Percentiles rank a stretch among this genome's conserved stretches.
Evolutionary conservation across 2,113 vertebrate genomes (phyloP).

Genomic region (zebrafish (Danio rerio)): DNA sequence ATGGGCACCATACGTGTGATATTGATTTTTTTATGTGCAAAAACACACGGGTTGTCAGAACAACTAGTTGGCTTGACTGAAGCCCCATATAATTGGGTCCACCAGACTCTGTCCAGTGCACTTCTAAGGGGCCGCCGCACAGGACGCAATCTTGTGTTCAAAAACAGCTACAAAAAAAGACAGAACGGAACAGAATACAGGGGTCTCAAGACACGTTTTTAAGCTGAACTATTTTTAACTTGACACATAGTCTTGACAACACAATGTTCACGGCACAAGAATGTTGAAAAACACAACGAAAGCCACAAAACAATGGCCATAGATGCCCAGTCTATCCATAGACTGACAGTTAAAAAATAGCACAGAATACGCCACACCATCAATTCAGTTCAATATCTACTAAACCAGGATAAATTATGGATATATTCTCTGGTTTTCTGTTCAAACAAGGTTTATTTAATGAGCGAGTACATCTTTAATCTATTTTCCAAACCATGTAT

Average conservation of each 20-base stretch:
- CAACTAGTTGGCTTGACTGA: background rate
- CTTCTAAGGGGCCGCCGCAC: background rate
- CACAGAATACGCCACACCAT: background rate
- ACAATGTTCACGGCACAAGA: background rate
- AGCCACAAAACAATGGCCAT: background rate
- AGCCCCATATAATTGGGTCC: background rate
- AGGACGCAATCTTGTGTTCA: background rate
- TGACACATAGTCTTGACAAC: conserved; percentile 8
- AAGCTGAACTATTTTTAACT: conserved; percentile 11
- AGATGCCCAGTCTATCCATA: background rate
- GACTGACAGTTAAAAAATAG: background rate
- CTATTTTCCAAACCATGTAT: too few relatives aligned
- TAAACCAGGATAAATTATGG: too few relatives aligned
- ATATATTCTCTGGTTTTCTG: too few relatives aligned
- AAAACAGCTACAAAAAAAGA: conserved; percentile 30
- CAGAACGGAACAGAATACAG: conserved; percentile 13
- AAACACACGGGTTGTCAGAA: background rate
- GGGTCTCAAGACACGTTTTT: conserved; percentile 19
- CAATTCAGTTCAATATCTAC: too few relatives aligned
- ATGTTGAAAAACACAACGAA: conserved; percentile 4
- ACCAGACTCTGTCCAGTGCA: background rate
- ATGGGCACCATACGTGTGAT: conserved; percentile 15
- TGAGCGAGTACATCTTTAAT: too few relatives aligned
- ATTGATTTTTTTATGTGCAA: background rate
- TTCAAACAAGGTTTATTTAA: too few relatives aligned